Evolutionary conservation across 2,797 vertebrate genomes (phyloP), one percentile per base, ranked within the genome.

Genomic region (Brachyalestes nurse): DNA sequence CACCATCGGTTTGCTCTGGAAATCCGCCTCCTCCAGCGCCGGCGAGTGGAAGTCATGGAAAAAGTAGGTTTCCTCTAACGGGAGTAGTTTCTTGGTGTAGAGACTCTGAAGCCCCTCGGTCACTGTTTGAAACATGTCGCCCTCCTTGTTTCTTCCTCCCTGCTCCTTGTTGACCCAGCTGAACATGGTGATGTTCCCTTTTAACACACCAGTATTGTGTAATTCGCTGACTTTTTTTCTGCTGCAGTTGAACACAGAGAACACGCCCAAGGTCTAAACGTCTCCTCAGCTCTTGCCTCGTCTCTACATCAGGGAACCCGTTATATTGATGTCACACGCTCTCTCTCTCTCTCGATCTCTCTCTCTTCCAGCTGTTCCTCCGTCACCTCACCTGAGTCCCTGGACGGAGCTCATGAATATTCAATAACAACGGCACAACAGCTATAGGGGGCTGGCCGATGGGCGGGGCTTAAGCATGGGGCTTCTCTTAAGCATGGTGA

Each of bases 1-100:
- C 85, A 99, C 96, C 97, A 99, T 98, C 75, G 97, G 97, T 75
- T 97, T 97, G 94, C 97, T 97, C 78, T 97, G 96, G 92, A 99
- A 99, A 92, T 99, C 97, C 0, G 97, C 97, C 75, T 96, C 90
- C 89, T 99, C 97, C 90, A 99, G 91, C 19, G 97, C 97, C 1
- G 97, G 97, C 8, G 97, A 98, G 90, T 99, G 97, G 93, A 99
- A 99, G 84, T 99, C 97, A 80, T 99, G 97, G 93, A 97, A 98
- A 85, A 97, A 95, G 90, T 98, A 98, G 1, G 95, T 92, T 76
- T 99, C 97, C 90, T 99, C 97, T 91, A 99, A 93, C 17, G 97
- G 97, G 88, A 97, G 92, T 88, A 99, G 93, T 94, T 97, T 98
- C 89, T 94, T 96, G 80, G 89, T 87, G 88, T 98, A 99, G 3